Conservation (phyloP, 2,888 invertebrate species). For the Stenchaetothrips biformis region DNA sequence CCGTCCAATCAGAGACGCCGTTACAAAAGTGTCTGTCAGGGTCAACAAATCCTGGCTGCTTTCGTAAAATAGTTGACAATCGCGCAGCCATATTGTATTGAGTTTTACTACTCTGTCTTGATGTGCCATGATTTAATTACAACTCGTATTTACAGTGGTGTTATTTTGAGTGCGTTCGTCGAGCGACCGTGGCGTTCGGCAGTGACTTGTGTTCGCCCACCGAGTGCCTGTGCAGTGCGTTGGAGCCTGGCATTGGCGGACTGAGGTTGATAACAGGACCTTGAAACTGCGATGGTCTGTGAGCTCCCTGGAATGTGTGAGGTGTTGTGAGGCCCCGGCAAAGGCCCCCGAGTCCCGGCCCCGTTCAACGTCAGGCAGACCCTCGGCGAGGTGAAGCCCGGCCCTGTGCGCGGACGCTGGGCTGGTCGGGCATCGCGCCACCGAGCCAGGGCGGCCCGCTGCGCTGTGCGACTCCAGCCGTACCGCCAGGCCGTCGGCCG, state of each 20-base stretch:
- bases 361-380: no score
- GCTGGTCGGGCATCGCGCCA: neutral
- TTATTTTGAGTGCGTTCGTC: neutral
- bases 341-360: no score
- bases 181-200: neutral
- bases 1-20: slow-evolving; percentile 32
- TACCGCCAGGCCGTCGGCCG: neutral
- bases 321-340: neutral
- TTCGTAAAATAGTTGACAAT: slow-evolving; percentile 32
- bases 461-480: neutral
- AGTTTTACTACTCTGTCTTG: slow-evolving; percentile 28
- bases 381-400: no score
- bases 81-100: slow-evolving; percentile 35
- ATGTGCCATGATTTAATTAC: slow-evolving; percentile 25
- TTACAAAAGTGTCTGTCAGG: slow-evolving; percentile 34
- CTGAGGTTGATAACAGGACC: slow-evolving; percentile 6
- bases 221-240: neutral
- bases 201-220: neutral
- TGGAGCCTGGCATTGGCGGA: neutral
- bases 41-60: slow-evolving; percentile 34
- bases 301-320: slow-evolving; percentile 1
- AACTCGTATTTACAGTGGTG: slow-evolving; percentile 18
- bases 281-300: slow-evolving; percentile 24
- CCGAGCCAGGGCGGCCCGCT: neutral
- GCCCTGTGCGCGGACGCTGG: neutral